These are phyloP conservation scores for Narcine bancroftii DNA, from an alignment of 2,113 vertebrate species.

Conservation along the genomic window DNA sequence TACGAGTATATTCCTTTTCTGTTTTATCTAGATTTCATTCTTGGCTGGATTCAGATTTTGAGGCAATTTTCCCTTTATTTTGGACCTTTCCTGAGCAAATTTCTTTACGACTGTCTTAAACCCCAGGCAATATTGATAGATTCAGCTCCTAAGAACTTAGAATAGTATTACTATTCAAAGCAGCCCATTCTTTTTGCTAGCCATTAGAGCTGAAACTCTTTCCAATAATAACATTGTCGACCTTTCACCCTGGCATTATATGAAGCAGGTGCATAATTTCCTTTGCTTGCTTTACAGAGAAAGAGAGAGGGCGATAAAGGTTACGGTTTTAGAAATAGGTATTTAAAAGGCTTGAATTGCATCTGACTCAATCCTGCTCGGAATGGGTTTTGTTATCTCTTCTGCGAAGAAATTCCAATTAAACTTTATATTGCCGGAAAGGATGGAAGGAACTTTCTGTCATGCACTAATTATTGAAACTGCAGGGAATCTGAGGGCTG, in stretches of 20 bases:
- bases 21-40: background rate
- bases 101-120: background rate
- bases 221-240: background rate
- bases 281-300: background rate
- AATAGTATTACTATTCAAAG: background rate
- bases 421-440: background rate
- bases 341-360: slow-evolving; percentile 6
- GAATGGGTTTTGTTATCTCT: slow-evolving; percentile 22
- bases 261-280: background rate
- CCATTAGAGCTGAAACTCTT: background rate
- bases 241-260: background rate
- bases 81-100: background rate
- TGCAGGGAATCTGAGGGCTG: background rate
- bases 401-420: background rate
- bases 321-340: background rate
- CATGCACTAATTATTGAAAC: background rate
- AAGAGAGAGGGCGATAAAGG: background rate
- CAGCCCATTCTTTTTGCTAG: background rate
- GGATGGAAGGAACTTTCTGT: slow-evolving; percentile 23
- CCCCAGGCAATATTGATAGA: background rate
- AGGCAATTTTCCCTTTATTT: background rate
- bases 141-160: too few relatives aligned
- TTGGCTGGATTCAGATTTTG: background rate
- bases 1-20: background rate
- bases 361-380: background rate